Evolutionary conservation across 2,888 invertebrate genomes (phyloP), one percentile per base, ranked within the genome.

Genomic region (Tortricodes alternella): DNA sequence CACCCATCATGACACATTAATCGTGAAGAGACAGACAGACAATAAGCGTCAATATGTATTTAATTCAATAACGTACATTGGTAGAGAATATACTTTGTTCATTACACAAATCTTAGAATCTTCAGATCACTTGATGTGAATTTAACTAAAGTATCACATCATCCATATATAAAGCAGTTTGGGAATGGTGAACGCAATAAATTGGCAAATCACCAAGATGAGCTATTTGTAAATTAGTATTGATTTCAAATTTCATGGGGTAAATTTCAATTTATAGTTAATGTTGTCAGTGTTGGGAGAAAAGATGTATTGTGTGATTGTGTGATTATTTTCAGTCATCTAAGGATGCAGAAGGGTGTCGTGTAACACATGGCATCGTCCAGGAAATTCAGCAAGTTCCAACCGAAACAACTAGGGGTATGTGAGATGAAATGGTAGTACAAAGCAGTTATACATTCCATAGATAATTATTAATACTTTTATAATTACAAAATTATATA

Each of bases 401-500:
- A 83, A 82, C 81, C 61, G 61, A 62, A 61, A 55, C 62, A 60
- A 58, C 61, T 65, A 66, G 62, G 62, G 70, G 67, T 73, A 71
- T 61, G 62, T 70, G 74, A 68, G 70, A 66, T 71, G 73, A 67
- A 66, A 71, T 75, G 75, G 72, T 73, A 74, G 85, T 85, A 89
- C 89, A 87, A 87, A 83, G 85, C 87, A 86, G 86, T 85, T 80
- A 76, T 75, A 71, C 72, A 79, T 75, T 75, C 67, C 66, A 70
- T 72, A 70, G 55, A 68, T 62, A 62, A 58, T 35, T 39, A 58
- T 39, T 46, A 46, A 46, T 53, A 58, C 41, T 58, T 21, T 13
- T 46, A 53, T 53, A 48, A 52, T 46, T 52, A 55, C 55, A 49
- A 55, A 50, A 49, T 46, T 59, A 58, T 23, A 62, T 53, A 58